These are phyloP conservation scores for Macrobrachium nipponense DNA, from an alignment of 1,140 invertebrate species.

Conservation along the genomic window DNA sequence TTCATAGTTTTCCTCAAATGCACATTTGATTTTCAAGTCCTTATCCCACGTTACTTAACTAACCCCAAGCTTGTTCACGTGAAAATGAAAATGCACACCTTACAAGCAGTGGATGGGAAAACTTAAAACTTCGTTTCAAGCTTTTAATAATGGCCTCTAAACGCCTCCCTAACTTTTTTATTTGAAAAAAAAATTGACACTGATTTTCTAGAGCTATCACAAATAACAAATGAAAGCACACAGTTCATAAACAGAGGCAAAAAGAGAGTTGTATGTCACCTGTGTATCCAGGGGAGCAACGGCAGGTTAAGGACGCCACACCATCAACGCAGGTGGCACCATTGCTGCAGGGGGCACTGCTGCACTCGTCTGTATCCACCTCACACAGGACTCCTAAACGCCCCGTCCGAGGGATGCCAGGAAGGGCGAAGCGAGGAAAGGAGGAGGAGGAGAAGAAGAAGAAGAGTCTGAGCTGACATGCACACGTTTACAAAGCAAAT, in stretches of 20 bases:
- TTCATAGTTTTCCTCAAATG: no score
- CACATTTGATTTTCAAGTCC: no score
- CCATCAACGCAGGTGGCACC: constrained; percentile 39
- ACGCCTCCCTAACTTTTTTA: no score
- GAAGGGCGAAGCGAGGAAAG: not conserved
- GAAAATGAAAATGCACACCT: no score
- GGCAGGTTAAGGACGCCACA: constrained; percentile 26
- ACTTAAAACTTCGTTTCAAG: no score
- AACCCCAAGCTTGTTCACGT: no score
- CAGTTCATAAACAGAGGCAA: not conserved
- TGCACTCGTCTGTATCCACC: constrained; percentile 43
- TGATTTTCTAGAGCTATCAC: not conserved
- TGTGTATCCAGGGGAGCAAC: constrained; percentile 54
- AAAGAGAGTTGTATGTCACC: constrained; percentile 4
- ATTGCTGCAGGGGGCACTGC: constrained; percentile 29
- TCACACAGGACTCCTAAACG: constrained; percentile 32
- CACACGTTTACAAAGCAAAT: not conserved
- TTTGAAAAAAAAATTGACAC: not conserved
- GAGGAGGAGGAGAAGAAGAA: not conserved
- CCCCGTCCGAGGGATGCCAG: not conserved
- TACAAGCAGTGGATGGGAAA: no score
- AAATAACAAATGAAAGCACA: not conserved
- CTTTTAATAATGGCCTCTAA: no score
- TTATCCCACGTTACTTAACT: no score
- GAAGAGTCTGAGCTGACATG: not conserved